Conservation (phyloP, 53 echinoderm and acorn worm species). For the Holothuria scabra region DNA sequence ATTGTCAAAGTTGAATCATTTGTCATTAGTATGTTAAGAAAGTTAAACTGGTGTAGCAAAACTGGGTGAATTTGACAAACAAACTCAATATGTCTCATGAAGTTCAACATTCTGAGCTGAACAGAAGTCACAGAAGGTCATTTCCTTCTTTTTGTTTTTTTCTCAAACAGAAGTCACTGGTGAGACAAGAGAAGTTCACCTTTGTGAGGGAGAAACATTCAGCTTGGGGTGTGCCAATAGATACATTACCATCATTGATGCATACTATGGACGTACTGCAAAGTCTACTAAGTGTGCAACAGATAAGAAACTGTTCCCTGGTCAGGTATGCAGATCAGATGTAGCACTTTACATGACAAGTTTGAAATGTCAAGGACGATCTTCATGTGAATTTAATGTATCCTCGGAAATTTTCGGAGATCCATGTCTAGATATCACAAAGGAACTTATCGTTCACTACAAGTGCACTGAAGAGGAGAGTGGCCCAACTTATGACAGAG, state of each 20-base stretch:
- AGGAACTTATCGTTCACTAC: constrained; percentile 35
- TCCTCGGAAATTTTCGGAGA: constrained; percentile 28
- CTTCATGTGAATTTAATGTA: constrained; percentile 10
- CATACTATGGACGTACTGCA: constrained; percentile 4
- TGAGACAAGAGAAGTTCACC: neutral
- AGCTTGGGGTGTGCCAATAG: constrained; percentile 19
- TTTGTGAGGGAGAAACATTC: constrained; percentile 33
- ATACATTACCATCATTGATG: constrained; percentile 11
- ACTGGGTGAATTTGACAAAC: no score
- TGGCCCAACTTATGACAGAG: neutral
- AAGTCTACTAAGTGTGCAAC: neutral
- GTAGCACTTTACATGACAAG: neutral
- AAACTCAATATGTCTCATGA: no score
- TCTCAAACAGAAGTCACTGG: neutral
- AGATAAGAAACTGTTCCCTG: constrained; percentile 10
- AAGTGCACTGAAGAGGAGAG: neutral
- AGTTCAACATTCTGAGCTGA: no score
- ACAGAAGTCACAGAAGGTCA: no score
- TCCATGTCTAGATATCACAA: constrained; percentile 21
- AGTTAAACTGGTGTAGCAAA: no score
- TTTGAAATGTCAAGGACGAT: constrained; percentile 8
- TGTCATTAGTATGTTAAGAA: no score
- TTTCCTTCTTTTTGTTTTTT: no score
- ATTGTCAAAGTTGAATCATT: no score
- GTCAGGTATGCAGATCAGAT: constrained; percentile 9